Percentiles rank a stretch among this genome's conserved stretches.
These are phyloP conservation scores for Anas georgica DNA, from an alignment of 2,797 vertebrate genomes.

Conservation along the genomic window DNA sequence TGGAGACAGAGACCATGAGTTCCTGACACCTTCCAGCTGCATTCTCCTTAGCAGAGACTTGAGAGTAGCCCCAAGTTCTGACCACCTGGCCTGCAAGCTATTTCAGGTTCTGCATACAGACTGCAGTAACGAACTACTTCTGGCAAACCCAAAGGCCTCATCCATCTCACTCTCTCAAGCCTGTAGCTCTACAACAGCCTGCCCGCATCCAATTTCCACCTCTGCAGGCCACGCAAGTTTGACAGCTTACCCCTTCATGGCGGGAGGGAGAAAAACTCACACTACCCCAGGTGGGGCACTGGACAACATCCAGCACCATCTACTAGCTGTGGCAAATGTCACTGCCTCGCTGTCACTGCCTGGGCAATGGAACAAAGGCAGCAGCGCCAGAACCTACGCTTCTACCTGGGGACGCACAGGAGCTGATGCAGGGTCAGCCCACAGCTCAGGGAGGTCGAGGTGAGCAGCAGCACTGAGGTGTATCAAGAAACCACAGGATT, in stretches of 20 bases:
- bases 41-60: neutral
- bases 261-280: neutral
- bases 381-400: neutral
- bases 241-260: neutral
- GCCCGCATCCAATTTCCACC: neutral
- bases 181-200: neutral
- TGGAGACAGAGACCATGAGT: neutral
- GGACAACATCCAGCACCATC: neutral
- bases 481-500: neutral
- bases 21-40: neutral
- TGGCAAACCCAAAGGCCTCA: neutral
- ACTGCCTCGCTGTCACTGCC: neutral
- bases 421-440: neutral
- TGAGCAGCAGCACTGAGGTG: rapidly evolving
- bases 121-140: neutral
- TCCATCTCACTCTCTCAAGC: neutral
- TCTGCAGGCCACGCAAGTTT: neutral
- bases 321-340: neutral
- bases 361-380: neutral
- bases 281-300: rapidly evolving
- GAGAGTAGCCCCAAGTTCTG: neutral
- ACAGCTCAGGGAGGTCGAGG: neutral
- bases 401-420: rapidly evolving
- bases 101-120: neutral
- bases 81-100: neutral